Evolutionary conservation across 2,888 invertebrate genomes (phyloP).

Genomic region (Salpingus planirostris): DNA sequence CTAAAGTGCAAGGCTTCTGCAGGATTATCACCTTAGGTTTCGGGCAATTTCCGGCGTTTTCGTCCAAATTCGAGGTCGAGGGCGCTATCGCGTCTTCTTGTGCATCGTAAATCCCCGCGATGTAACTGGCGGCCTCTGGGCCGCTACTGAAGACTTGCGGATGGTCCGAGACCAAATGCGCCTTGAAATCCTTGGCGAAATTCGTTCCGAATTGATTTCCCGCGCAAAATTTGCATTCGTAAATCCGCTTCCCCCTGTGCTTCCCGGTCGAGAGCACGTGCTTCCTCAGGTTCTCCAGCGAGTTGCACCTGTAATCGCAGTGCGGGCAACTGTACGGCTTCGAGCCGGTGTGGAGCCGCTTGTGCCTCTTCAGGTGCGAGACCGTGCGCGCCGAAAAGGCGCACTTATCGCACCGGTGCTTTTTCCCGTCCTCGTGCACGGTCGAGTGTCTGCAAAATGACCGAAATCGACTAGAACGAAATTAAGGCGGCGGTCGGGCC

Average conservation of each 20-base stretch:
- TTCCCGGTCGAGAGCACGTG: conserved; percentile 72
- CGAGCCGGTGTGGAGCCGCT: conserved; percentile 67
- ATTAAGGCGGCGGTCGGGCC: conserved; percentile 8
- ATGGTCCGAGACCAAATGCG: conserved; percentile 55
- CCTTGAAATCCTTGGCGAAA: conserved; percentile 57
- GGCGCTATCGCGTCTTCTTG: conserved; percentile 25
- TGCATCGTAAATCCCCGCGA: conserved; percentile 43
- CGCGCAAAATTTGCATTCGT: conserved; percentile 63
- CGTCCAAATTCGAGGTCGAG: conserved; percentile 12
- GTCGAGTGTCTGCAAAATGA: conserved; percentile 54
- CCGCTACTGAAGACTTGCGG: conserved; percentile 44
- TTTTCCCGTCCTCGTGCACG: conserved; percentile 46
- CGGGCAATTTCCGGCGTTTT: conserved; percentile 5
- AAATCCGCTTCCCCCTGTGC: conserved; percentile 69
- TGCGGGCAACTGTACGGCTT: conserved; percentile 83
- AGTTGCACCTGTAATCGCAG: conserved; percentile 69
- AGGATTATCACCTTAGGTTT: not conserved
- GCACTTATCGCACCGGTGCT: conserved; percentile 58
- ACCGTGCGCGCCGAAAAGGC: conserved; percentile 57
- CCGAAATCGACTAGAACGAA: too few relatives aligned
- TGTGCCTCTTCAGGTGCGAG: conserved; percentile 69
- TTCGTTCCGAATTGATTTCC: conserved; percentile 49
- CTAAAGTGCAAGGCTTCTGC: not conserved
- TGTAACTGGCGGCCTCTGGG: conserved; percentile 45
- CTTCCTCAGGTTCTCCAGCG: conserved; percentile 78